phyloP scores from a whole-genome alignment of 2,113 vertebrate genomes.

The Amblyopsis rosae region DNA sequence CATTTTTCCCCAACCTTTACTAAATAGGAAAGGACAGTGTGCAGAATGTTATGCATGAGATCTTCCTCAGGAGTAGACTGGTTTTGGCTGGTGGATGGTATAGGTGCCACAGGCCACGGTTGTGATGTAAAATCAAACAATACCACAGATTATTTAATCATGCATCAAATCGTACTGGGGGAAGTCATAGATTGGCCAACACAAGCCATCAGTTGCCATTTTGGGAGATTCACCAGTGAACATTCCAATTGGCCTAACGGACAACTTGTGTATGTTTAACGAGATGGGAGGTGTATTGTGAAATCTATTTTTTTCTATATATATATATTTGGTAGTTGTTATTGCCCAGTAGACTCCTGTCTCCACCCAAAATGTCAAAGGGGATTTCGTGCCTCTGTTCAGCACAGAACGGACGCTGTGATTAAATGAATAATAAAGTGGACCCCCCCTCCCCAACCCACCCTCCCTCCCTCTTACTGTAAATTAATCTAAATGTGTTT shows the following conservation, averaged over 20 bases:
- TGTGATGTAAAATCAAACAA: neutral
- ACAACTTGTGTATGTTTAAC: constrained; percentile 21
- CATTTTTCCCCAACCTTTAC: constrained; percentile 70
- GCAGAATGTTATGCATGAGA: neutral
- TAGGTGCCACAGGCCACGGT: neutral
- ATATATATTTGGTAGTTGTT: constrained; percentile 39
- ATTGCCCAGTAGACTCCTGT: constrained; percentile 47
- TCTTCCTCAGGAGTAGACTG: neutral
- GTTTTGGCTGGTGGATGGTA: neutral
- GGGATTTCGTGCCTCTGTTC: constrained; percentile 30
- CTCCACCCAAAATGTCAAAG: constrained; percentile 29
- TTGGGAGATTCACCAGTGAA: constrained; percentile 66
- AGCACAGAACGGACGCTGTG: constrained; percentile 30
- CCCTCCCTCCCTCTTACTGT: constrained; percentile 58
- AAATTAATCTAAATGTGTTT: constrained; percentile 84
- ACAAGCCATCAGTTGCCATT: constrained; percentile 39
- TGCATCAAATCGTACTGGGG: constrained; percentile 4
- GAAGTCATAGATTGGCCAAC: constrained; percentile 1
- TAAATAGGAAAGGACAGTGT: constrained; percentile 28
- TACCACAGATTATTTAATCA: neutral
- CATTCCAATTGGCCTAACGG: constrained; percentile 17
- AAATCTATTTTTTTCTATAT: constrained; percentile 23
- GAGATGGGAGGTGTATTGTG: constrained; percentile 45
- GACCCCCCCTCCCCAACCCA: constrained; percentile 32
- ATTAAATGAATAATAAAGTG: constrained; percentile 27